phyloP scores from a whole-genome alignment of 2,888 invertebrate genomes.

The Mantis religiosa region DNA sequence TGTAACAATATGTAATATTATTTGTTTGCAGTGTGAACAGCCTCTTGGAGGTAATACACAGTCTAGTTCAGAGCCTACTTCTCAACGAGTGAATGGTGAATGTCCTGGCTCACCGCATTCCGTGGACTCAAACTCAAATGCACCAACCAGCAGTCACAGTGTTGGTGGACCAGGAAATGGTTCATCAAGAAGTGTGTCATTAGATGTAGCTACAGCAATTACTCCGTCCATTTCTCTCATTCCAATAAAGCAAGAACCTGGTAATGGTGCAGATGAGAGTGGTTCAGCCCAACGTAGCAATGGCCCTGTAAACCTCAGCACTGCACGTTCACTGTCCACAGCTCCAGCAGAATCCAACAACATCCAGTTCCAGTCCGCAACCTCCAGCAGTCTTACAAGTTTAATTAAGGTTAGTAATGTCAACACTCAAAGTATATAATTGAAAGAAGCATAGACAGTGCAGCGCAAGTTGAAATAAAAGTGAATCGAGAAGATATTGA shows the following conservation, averaged over 20 bases:
- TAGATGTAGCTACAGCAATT: constrained; percentile 53
- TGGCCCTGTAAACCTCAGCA: constrained; percentile 43
- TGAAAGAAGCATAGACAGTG: no score
- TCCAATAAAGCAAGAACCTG: constrained; percentile 67
- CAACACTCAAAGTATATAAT: no score
- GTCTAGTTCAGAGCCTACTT: constrained; percentile 38
- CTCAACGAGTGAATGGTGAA: constrained; percentile 53
- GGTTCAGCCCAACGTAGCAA: constrained; percentile 33
- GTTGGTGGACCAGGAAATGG: neutral
- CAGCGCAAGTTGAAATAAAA: no score
- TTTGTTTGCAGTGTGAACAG: constrained; percentile 39
- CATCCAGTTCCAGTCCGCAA: constrained; percentile 48
- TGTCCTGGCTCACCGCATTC: constrained; percentile 68
- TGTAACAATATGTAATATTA: neutral
- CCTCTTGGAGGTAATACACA: constrained; percentile 37
- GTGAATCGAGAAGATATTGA: no score
- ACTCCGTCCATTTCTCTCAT: constrained; percentile 82
- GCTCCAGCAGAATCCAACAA: constrained; percentile 34
- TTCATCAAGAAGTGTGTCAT: constrained; percentile 22
- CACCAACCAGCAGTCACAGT: constrained; percentile 61
- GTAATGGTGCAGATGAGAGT: constrained; percentile 39
- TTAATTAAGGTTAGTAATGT: constrained; percentile 61
- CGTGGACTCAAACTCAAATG: constrained; percentile 70
- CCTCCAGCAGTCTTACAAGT: constrained; percentile 69
- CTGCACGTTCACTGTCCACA: constrained; percentile 34